Percentiles rank a stretch among this genome's conserved stretches.
Evolutionary conservation across 2,888 invertebrate species (phyloP).

Genomic region (Spisula subtruncata): DNA sequence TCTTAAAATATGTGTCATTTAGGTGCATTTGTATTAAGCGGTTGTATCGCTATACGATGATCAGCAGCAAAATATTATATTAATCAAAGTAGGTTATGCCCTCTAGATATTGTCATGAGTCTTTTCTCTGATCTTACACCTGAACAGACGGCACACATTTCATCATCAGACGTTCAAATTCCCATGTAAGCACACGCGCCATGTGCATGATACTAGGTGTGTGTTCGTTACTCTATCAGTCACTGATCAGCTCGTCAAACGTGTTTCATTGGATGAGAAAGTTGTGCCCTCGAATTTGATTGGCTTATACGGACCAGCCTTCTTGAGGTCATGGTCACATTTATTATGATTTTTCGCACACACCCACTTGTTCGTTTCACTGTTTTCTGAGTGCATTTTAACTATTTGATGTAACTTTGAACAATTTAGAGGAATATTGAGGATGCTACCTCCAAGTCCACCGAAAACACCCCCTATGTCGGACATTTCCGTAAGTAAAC

Average conservation of each 20-base stretch:
- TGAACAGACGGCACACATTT: background rate
- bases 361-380: constrained; percentile 34
- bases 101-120: background rate
- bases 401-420: constrained; percentile 16
- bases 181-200: constrained; percentile 35
- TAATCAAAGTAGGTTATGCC: background rate
- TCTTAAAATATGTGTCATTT: too few relatives aligned
- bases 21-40: too few relatives aligned
- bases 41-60: too few relatives aligned
- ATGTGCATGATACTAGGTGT: constrained; percentile 57
- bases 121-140: background rate
- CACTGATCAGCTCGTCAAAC: constrained; percentile 78
- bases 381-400: background rate
- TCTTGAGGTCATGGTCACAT: constrained; percentile 76
- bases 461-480: constrained; percentile 67
- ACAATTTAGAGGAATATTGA: background rate
- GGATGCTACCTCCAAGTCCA: constrained; percentile 69
- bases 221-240: constrained; percentile 71
- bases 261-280: constrained; percentile 78
- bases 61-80: background rate
- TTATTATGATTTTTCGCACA: constrained; percentile 72
- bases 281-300: constrained; percentile 79
- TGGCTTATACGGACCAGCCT: constrained; percentile 80
- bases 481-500: constrained; percentile 66
- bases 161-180: background rate